A percentile compares a stretch with the other conserved stretches of the same genome.
phyloP scores from a whole-genome alignment of 2,113 vertebrate species.

The Argyrosomus japonicus region DNA sequence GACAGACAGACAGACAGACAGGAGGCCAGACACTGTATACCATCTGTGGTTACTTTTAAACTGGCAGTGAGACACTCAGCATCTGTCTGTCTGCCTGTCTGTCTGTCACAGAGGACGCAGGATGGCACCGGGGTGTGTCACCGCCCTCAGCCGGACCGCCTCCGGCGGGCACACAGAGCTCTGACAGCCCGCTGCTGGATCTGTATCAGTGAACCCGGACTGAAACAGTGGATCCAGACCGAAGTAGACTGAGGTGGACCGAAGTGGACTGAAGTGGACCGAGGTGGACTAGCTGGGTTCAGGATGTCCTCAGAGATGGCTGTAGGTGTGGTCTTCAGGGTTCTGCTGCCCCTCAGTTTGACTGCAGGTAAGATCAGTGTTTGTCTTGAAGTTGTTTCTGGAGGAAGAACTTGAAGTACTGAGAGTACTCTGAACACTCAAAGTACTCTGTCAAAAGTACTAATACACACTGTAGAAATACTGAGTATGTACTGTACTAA shows the following conservation, averaged over 20 bases:
- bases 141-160: background rate
- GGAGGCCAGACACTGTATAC: background rate
- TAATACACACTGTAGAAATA: background rate
- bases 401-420: too few species aligned
- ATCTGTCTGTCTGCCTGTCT: conserved; percentile 7
- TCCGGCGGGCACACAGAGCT: background rate
- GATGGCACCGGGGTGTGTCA: conserved; percentile 41
- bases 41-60: background rate
- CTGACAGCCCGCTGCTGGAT: conserved; percentile 23
- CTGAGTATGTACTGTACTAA: too few species aligned
- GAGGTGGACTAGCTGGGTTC: background rate
- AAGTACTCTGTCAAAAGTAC: background rate
- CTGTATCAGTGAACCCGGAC: background rate
- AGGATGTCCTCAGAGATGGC: conserved; percentile 58
- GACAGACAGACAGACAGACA: background rate
- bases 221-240: background rate
- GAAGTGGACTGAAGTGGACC: background rate
- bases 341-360: conserved; percentile 60
- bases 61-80: background rate
- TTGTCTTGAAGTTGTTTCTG: background rate
- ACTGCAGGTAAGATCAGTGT: conserved; percentile 53
- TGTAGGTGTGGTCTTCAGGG: conserved; percentile 50
- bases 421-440: too few species aligned
- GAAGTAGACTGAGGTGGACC: background rate
- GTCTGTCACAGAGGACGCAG: background rate